Base-by-base conservation (phyloP, 2,888 invertebrate species). In the Apamea anceps region DNA sequence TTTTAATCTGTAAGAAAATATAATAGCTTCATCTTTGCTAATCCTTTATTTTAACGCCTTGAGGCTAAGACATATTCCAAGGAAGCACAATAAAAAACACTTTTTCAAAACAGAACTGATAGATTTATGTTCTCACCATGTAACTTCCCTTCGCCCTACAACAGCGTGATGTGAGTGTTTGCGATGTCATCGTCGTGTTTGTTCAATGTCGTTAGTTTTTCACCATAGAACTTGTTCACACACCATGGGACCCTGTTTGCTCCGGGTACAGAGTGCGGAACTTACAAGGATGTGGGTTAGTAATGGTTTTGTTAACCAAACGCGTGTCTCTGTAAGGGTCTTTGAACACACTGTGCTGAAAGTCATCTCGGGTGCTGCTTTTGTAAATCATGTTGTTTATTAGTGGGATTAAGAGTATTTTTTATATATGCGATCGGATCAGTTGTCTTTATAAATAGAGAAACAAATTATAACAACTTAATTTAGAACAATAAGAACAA, bases 131-230 rank as follows among this genome's bases (percentile, higher is more conserved):
- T 63, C 21, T 8, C 21, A 32, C 51, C 51, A 37, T 62, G 18
- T 32, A 75, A 13, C 65, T 65, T 75, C 25, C 37, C 25, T 70
- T 60, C 37, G 42, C n/a, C 21, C 54, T 65, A 63, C 45, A 85
- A 72, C 48, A 72, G 28, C 45, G 57, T 28, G 60, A 68, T 32
- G 48, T 13, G 32, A 85, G 63, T 88, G 83, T 80, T 88, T 88
- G 79, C 51, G 5, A 51, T 63, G 60, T 65, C 68, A 45, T 60
- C 42, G 63, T 62, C 37, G 51, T 77, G 72, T 86, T 87, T 85
- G 76, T 79, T 75, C 72, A 72, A 68, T 48, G 67, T 85, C 65
- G 51, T 48, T 66, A 70, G 51, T 76, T 81, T 80, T 87, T 75
- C 51, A 65, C 54, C 66, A 37, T n/a, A 32, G 51, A 45, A 37